phyloP scores from a whole-genome alignment of 1,140 invertebrate genomes.

The Linepithema humile region DNA sequence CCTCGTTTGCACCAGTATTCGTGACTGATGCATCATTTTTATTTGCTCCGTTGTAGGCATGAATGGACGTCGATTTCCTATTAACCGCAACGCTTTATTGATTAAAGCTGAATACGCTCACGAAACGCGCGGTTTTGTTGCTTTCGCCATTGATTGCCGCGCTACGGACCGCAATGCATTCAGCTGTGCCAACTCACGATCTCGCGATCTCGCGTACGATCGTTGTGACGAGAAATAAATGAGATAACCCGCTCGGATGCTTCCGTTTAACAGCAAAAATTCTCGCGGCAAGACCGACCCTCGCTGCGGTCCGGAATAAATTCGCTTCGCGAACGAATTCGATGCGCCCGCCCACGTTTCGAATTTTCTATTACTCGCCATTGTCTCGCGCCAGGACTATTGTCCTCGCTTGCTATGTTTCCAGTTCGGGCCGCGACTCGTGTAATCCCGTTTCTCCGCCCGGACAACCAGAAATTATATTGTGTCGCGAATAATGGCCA shows the following conservation, averaged over 20 bases:
- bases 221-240: not conserved
- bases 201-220: not conserved
- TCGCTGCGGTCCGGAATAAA: not conserved
- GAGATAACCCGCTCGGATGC: not conserved
- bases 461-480: slow-evolving; percentile 37
- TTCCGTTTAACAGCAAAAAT: not conserved
- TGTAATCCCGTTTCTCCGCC: slow-evolving; percentile 26
- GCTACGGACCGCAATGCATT: slow-evolving; percentile 11
- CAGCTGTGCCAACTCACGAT: slow-evolving; percentile 1
- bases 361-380: not conserved
- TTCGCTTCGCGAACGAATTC: not conserved
- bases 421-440: slow-evolving; percentile 14
- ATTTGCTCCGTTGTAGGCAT: slow-evolving; percentile 1
- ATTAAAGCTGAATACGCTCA: slow-evolving; percentile 37
- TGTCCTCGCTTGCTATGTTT: not conserved
- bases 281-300: not conserved
- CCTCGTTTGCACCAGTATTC: not conserved
- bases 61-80: slow-evolving; percentile 44
- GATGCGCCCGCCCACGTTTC: not conserved
- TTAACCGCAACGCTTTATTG: slow-evolving; percentile 43
- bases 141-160: slow-evolving; percentile 16
- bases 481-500: slow-evolving; percentile 29
- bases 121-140: slow-evolving; percentile 21
- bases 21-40: slow-evolving; percentile 44
- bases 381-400: slow-evolving; percentile 34